Percentiles rank a stretch among this genome's conserved stretches.
phyloP scores from a whole-genome alignment of 2,888 invertebrate genomes.

The Pilophorus perplexus region DNA sequence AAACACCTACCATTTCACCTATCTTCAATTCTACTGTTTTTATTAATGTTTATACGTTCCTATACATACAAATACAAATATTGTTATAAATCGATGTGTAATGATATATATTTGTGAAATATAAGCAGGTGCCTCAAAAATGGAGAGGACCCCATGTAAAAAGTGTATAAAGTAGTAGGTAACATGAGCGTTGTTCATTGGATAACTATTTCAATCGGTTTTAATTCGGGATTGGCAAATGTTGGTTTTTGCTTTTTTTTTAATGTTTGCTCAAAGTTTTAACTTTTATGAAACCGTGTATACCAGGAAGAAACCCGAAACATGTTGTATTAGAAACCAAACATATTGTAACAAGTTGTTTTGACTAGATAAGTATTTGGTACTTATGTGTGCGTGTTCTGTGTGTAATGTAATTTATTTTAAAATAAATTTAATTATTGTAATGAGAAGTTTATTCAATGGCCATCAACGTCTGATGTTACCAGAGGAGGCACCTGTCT shows the following conservation, averaged over 20 bases:
- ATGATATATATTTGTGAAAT: constrained; percentile 2
- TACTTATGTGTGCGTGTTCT: constrained; percentile 47
- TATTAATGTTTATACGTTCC: constrained; percentile 33
- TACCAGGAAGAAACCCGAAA: constrained; percentile 42
- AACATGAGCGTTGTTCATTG: no score
- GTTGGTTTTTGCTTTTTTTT: no score
- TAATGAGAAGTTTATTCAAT: constrained; percentile 22
- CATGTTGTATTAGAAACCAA: constrained; percentile 7
- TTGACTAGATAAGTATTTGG: constrained; percentile 40
- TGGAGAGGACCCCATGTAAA: no score
- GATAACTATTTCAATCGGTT: no score
- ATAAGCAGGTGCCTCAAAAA: constrained; percentile 24
- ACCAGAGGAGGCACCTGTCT: no score
- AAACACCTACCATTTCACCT: constrained; percentile 1
- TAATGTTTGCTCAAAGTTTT: constrained; percentile 47
- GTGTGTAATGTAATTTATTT: constrained; percentile 49
- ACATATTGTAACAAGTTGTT: not conserved
- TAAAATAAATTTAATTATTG: constrained; percentile 48
- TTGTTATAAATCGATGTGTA: no score
- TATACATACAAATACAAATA: constrained; percentile 10
- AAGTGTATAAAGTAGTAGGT: no score
- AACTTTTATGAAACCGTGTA: constrained; percentile 38
- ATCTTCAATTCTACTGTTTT: constrained; percentile 14
- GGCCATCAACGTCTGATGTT: no score
- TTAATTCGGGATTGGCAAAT: no score